Evolutionary conservation across 2,113 vertebrate genomes (phyloP), one percentile per base, ranked within the genome.

Genomic region (Himantopus leucocephalus): DNA sequence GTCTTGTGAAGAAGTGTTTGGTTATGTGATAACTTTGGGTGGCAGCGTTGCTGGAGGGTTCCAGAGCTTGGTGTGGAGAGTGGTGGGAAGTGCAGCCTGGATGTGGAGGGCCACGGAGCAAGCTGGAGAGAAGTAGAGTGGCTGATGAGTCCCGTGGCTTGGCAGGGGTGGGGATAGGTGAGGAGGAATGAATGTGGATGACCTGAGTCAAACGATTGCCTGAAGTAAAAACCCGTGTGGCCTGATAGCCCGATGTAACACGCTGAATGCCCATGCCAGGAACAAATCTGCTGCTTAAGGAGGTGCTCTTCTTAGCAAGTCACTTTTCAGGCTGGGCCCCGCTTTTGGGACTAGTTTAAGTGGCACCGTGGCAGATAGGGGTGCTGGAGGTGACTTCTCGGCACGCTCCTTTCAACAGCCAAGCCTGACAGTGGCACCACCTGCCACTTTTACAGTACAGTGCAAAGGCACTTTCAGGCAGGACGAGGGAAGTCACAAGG

Each of bases 391-490:
- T 24, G 20, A 81, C n/a, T 29, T 71, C 71, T 58, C 27, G 37
- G 20, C 62, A n/a, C 0, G 0, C 15, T 84, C 14, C 35, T 14
- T 73, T 72, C 2, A 8, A 32, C 56, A 59, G 41, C 68, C 37
- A 34, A 81, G 43, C 27, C 56, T 91, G 73, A 47, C 66, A 92
- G 35, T 3, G 23, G 82, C 88, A 94, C 21, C 78, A 84, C 60
- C 77, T 96, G 94, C 95, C 86, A 77, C 13, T 91, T 94, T 85
- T 78, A 87, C 81, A 81, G 47, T 60, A 32, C 47, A 66, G 92
- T 34, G 14, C 58, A 87, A 88, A 93, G 70, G 35, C 78, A 85
- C 71, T 94, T 97, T 71, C 53, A 84, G 88, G 77, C 70, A 92
- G 45, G 59, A 74, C 59, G 8, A 91, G 81, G 63, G 86, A 88